These are phyloP conservation scores for Pangasius djambal DNA, from an alignment of 2,797 vertebrate genomes.

Conservation along the genomic window DNA sequence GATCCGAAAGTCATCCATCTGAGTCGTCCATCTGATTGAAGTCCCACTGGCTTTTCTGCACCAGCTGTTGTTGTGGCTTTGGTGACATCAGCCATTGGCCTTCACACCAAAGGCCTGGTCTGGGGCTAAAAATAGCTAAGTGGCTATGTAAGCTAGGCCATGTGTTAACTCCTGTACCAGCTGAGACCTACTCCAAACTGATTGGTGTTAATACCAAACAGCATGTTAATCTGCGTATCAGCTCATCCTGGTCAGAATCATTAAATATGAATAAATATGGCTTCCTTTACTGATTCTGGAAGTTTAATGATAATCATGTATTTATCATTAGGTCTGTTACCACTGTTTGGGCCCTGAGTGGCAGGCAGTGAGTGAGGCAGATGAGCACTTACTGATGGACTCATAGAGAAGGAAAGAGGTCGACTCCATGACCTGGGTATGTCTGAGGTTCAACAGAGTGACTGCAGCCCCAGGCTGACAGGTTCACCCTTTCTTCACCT, in stretches of 20 bases:
- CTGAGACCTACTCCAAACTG: constrained; percentile 36
- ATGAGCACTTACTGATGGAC: constrained; percentile 29
- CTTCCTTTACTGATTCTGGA: constrained; percentile 21
- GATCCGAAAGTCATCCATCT: constrained; percentile 27
- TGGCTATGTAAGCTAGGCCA: constrained; percentile 46
- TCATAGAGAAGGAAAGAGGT: background rate
- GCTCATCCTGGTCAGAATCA: constrained; percentile 27
- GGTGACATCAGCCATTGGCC: constrained; percentile 59
- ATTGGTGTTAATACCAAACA: constrained; percentile 28
- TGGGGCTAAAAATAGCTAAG: constrained; percentile 63
- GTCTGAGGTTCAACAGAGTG: constrained; percentile 72
- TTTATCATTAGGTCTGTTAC: background rate
- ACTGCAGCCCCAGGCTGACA: constrained; percentile 60
- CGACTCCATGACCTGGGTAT: constrained; percentile 60
- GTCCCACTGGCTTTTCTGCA: constrained; percentile 46
- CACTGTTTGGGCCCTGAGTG: background rate
- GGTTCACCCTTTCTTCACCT: constrained; percentile 49
- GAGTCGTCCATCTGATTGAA: constrained; percentile 39
- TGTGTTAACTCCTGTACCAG: constrained; percentile 41
- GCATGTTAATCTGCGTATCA: background rate
- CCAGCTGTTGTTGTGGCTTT: constrained; percentile 36
- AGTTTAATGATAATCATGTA: background rate
- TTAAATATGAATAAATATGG: constrained; percentile 21
- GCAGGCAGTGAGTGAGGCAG: constrained; percentile 26
- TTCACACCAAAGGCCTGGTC: constrained; percentile 47